phyloP scores from a whole-genome alignment of 1,140 invertebrate genomes.

The Cyclina sinensis region DNA sequence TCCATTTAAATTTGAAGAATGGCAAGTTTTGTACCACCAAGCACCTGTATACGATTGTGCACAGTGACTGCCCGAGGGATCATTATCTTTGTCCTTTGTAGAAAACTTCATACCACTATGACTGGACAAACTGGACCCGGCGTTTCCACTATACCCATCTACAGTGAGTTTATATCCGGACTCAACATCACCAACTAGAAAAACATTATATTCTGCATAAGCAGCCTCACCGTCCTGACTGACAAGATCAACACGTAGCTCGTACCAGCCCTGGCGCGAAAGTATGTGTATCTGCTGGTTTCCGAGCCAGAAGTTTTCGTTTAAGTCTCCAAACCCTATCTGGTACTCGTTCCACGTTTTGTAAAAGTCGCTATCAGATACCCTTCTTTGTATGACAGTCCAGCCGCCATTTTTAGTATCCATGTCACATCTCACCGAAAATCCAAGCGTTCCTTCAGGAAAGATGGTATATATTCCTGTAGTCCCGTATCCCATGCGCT shows the following conservation, averaged over 20 bases:
- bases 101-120: not conserved
- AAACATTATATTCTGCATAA: constrained; percentile 30
- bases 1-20: constrained; percentile 32
- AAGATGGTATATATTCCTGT: too few relatives aligned
- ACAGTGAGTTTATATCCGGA: not conserved
- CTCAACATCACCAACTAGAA: not conserved
- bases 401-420: too few relatives aligned
- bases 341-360: too few relatives aligned
- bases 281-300: constrained; percentile 25
- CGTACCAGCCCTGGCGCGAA: not conserved
- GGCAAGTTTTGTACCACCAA: constrained; percentile 50
- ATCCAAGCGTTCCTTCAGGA: too few relatives aligned
- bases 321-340: too few relatives aligned
- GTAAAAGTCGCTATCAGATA: too few relatives aligned
- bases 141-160: not conserved
- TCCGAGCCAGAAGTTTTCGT: constrained; percentile 46
- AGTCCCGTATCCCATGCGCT: too few relatives aligned
- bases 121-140: not conserved
- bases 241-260: constrained; percentile 21
- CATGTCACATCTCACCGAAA: too few relatives aligned
- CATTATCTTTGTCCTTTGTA: constrained; percentile 37
- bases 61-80: not conserved
- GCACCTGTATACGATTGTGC: not conserved
- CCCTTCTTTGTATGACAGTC: too few relatives aligned
- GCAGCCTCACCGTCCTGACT: not conserved